Evolutionary conservation across 1,140 invertebrate species (phyloP).

Genomic region (Cydia strobilella): DNA sequence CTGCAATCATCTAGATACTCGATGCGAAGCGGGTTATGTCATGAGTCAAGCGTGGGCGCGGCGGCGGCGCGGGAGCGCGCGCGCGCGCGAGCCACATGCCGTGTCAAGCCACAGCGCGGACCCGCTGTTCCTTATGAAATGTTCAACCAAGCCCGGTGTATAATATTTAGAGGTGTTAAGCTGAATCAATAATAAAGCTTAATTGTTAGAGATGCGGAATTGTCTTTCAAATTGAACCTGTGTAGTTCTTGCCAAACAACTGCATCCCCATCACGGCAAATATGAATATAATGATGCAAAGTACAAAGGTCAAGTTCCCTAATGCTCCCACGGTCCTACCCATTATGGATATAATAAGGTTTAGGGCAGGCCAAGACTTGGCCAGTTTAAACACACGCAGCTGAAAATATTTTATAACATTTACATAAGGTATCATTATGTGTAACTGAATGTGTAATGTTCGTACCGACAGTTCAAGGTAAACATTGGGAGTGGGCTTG

Average conservation of each 20-base stretch:
- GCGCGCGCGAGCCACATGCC: conserved; percentile 53
- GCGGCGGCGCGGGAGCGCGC: too few species aligned
- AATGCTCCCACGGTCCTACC: conserved; percentile 98
- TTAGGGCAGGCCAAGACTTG: conserved; percentile 99
- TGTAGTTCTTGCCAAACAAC: conserved; percentile 97
- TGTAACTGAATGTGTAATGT: conserved; percentile 26
- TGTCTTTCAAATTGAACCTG: conserved; percentile 83
- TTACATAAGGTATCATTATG: conserved; percentile 49
- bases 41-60: conserved; percentile 69
- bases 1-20: conserved; percentile 77
- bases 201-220: conserved; percentile 74
- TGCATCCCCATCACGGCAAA: conserved; percentile 99
- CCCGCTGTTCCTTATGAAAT: conserved; percentile 65
- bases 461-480: neutral
- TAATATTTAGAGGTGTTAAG: conserved; percentile 73
- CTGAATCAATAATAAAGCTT: conserved; percentile 76
- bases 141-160: conserved; percentile 77
- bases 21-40: conserved; percentile 73
- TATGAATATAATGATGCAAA: conserved; percentile 99
- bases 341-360: conserved; percentile 99
- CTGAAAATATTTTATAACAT: conserved; percentile 84
- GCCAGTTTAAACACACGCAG: conserved; percentile 99
- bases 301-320: conserved; percentile 98
- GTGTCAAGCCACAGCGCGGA: conserved; percentile 74
- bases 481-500: neutral